Evolutionary conservation across 2,113 vertebrate genomes (phyloP).

Genomic region (Epinephelus lanceolatus): DNA sequence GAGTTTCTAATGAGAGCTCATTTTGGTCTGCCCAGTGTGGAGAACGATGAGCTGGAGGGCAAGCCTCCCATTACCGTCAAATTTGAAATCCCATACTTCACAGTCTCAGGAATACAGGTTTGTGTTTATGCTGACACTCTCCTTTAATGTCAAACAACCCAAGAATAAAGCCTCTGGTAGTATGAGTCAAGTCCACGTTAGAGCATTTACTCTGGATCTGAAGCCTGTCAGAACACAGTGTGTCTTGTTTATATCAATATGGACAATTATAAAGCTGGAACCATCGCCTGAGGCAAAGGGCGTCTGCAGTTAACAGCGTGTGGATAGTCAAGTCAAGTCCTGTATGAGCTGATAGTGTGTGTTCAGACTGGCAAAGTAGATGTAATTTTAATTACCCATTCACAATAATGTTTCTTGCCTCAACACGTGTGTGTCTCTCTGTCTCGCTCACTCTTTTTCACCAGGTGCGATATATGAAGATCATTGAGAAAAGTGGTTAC

Average conservation of each 20-base stretch:
- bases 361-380: background rate
- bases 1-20: slow-evolving; percentile 96
- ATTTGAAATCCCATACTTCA: slow-evolving; percentile 97
- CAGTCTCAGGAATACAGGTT: slow-evolving; percentile 96
- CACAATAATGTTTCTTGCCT: slow-evolving; percentile 21
- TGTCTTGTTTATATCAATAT: background rate
- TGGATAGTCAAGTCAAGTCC: slow-evolving; percentile 31
- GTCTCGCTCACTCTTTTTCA: slow-evolving; percentile 1
- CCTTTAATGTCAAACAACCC: background rate
- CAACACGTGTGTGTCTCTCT: slow-evolving; percentile 21
- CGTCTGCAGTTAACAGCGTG: background rate
- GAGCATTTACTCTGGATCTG: background rate
- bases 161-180: background rate
- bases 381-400: background rate
- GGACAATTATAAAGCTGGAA: background rate
- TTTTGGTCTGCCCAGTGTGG: slow-evolving; percentile 94
- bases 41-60: slow-evolving; percentile 90
- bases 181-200: background rate
- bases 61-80: slow-evolving; percentile 93
- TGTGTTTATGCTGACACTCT: background rate
- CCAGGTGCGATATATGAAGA: slow-evolving; percentile 96
- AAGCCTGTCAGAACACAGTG: background rate
- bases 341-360: slow-evolving; percentile 1
- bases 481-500: slow-evolving; percentile 95
- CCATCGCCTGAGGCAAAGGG: background rate